Percentiles rank a stretch among this genome's conserved stretches.
These are phyloP conservation scores for Stratiolaelaps scimitus DNA, from an alignment of 1,140 invertebrate genomes.

Conservation along the genomic window DNA sequence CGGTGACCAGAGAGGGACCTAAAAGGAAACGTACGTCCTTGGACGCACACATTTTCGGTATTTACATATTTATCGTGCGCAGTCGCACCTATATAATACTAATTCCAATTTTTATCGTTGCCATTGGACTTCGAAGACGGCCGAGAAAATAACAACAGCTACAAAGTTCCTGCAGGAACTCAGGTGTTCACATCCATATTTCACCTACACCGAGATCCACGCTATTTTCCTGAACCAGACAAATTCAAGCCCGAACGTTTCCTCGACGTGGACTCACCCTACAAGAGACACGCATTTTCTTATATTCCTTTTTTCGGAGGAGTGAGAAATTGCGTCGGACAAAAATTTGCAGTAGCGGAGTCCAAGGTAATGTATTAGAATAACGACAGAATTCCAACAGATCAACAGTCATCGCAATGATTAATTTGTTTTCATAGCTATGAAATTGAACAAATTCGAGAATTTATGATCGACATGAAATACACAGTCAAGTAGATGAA, in stretches of 20 bases:
- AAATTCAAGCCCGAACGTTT: constrained; percentile 70
- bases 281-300: constrained; percentile 61
- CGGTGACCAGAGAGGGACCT: not conserved
- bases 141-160: not conserved
- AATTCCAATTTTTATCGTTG: too few species aligned
- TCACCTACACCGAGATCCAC: constrained; percentile 52
- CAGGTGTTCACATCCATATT: constrained; percentile 3
- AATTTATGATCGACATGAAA: not conserved
- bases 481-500: not conserved
- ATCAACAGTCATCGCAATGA: not conserved
- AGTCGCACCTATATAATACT: too few species aligned
- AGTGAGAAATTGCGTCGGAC: constrained; percentile 43
- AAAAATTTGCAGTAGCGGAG: not conserved
- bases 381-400: not conserved
- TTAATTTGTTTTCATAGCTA: not conserved
- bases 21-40: too few species aligned
- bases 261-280: constrained; percentile 55
- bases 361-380: not conserved
- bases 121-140: not conserved
- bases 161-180: not conserved
- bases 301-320: constrained; percentile 67
- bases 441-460: not conserved
- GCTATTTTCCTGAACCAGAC: constrained; percentile 60
- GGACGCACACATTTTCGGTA: too few species aligned
- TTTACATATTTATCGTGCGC: too few species aligned